Evolutionary conservation across 1,140 invertebrate genomes (phyloP).

Genomic region (Monomorium pharaonis): DNA sequence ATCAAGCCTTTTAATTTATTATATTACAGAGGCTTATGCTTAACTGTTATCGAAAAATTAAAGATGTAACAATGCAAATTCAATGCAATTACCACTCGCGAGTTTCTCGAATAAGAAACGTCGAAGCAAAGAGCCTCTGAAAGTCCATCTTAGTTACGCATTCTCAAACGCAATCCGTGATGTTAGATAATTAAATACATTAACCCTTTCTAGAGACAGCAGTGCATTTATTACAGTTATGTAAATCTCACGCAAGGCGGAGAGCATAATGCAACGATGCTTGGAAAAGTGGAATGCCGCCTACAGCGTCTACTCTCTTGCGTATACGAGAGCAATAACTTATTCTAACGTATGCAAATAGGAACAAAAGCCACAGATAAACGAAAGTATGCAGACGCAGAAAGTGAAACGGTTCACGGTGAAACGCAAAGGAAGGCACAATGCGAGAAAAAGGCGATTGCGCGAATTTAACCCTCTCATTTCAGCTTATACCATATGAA

Average conservation of each 20-base stretch:
- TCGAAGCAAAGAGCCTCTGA: not conserved
- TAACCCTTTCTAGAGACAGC: not conserved
- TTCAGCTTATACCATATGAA: not conserved
- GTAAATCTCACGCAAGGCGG: conserved; percentile 44
- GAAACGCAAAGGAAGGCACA: conserved; percentile 4
- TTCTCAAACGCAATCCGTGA: not conserved
- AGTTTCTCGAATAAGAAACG: not conserved
- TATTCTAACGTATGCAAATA: conserved; percentile 53
- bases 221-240: conserved; percentile 39
- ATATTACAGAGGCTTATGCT: not conserved
- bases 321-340: conserved; percentile 37
- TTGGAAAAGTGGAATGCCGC: conserved; percentile 47
- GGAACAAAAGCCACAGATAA: conserved; percentile 42
- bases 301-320: conserved; percentile 41
- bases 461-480: not conserved
- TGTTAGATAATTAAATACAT: conserved; percentile 41
- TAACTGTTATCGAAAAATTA: not conserved
- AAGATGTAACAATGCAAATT: not conserved
- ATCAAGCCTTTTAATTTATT: not conserved
- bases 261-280: conserved; percentile 42
- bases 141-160: conserved; percentile 15
- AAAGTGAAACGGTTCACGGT: conserved; percentile 39
- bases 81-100: not conserved
- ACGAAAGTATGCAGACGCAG: conserved; percentile 42
- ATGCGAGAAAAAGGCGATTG: not conserved